Evolutionary conservation across 2,888 invertebrate species (phyloP), one percentile per base, ranked within the genome.

Genomic region (Tenthredo notha): DNA sequence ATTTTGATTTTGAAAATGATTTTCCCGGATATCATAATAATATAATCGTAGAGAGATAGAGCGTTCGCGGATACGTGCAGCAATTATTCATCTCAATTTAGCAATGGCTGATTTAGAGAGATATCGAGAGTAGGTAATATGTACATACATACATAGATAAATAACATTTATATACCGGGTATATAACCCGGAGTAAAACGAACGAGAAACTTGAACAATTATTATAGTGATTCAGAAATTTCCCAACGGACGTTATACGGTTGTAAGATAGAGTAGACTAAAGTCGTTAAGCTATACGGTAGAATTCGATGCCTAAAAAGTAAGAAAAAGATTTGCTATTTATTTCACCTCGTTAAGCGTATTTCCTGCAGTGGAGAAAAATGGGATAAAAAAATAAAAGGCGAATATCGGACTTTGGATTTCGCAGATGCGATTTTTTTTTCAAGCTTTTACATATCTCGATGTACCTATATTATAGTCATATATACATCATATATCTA

Each of bases 21-120:
- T 37, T 21, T 18, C n/a, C n/a, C 21, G 54, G 61, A 80, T 40
- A 40, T 40, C 21, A 9, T 61, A 58, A 67, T 33, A 18, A 25
- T 67, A 33, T 77, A 29, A 43, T 43, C 43, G 43, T 74, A 74
- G 5, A 77, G 54, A 54, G 40, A 50, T 25, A 18, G 12, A 50
- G 33, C 67, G 29, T 18, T 18, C 77, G 21, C 77, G 40, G 61
- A 80, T n/a, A 25, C 40, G 0, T 33, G 37, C 1, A 29, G 50
- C 77, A 77, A 80, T 80, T 80, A 80, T 80, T 80, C 61, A 80
- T 40, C 40, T 21, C 6, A 80, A 80, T 80, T 80, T 40, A 80
- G 58, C 80, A 61, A 61, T 50, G 58, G 80, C 61, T 80, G 80
- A 80, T 80, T 61, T 61, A 80, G 80, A 80, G 58, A 61, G 80